Conservation (phyloP, 2,113 vertebrate species). For the Falcunculus frontatus region DNA sequence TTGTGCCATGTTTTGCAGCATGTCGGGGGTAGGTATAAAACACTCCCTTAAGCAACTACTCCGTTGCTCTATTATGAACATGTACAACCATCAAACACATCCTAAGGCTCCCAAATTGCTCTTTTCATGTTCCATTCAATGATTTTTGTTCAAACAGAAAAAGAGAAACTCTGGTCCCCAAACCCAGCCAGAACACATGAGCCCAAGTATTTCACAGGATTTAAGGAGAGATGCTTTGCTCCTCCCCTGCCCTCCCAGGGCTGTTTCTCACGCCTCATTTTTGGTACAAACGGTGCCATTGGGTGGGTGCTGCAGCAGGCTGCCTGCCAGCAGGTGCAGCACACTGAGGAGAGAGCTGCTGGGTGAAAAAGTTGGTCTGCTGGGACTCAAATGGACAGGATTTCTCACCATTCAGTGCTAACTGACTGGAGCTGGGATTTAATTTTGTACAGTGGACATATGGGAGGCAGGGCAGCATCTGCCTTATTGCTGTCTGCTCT, state of each 20-base stretch:
- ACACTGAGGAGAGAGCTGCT: neutral
- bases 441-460: neutral
- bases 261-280: neutral
- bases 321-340: neutral
- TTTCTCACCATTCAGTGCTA: neutral
- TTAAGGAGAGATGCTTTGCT: neutral
- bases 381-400: neutral
- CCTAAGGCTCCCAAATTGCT: neutral
- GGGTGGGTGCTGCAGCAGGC: neutral
- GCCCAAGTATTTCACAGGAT: neutral
- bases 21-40: neutral
- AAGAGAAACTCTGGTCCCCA: neutral
- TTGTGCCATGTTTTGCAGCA: neutral
- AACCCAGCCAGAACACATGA: neutral
- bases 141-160: neutral
- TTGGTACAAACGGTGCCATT: fast-evolving
- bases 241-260: neutral
- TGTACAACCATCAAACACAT: neutral
- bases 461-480: neutral
- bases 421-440: neutral
- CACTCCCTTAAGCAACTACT: neutral
- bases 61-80: neutral
- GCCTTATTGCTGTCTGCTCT: neutral
- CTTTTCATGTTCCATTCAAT: neutral
- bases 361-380: neutral